Conservation (phyloP, 2,113 vertebrate species). For the Grallaria varia region DNA sequence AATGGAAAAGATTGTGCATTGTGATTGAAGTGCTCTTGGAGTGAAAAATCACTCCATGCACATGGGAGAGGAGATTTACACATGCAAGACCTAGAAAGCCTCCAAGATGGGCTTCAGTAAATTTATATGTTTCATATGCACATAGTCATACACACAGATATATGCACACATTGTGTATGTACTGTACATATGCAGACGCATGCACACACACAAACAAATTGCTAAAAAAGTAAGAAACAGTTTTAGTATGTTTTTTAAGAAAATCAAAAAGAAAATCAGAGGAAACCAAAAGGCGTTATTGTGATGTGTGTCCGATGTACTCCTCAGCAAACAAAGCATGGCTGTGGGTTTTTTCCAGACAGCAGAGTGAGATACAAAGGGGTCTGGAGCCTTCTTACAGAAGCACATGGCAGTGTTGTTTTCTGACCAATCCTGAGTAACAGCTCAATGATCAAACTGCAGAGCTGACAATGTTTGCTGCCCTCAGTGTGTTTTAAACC, state of each 20-base stretch:
- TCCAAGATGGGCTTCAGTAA: accelerated
- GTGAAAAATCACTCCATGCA: background rate
- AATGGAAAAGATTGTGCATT: accelerated
- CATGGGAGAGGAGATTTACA: background rate
- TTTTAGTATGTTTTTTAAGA: background rate
- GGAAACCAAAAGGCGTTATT: background rate
- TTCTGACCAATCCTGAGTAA: background rate
- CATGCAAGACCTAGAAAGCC: background rate
- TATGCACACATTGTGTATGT: background rate
- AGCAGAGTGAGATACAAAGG: background rate
- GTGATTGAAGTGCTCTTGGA: background rate
- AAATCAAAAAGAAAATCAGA: background rate
- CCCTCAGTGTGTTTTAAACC: background rate
- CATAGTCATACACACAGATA: background rate
- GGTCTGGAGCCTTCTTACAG: background rate
- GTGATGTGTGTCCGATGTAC: accelerated
- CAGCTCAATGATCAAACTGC: background rate
- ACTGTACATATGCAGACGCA: background rate
- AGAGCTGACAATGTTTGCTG: background rate
- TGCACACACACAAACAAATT: background rate
- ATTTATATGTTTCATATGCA: background rate
- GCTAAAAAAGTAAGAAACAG: background rate
- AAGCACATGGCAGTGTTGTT: background rate
- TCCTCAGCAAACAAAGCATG: background rate
- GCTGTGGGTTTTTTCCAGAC: background rate